Evolutionary conservation across 2,113 vertebrate species (phyloP), one percentile per base, ranked within the genome.

Genomic region (Choloepus hoffmanni): DNA sequence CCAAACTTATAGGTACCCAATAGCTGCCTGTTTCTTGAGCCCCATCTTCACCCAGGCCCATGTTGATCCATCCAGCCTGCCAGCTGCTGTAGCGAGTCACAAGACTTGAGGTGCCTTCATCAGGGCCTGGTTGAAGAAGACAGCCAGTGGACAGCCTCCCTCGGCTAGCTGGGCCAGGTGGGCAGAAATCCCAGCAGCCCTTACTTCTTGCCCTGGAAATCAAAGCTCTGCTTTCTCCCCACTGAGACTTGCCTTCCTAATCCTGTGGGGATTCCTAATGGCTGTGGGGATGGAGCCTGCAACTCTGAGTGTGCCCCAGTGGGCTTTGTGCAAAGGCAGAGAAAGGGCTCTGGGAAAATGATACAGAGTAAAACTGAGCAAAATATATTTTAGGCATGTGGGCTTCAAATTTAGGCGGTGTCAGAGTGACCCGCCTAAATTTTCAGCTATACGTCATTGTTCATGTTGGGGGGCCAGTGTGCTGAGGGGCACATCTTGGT

Each of bases 31-130:
- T 93, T 89, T 97, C 79, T 28, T 90, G 93, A 96, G 95, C 84
- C 93, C 77, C 70, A 15, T 96, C 93, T 89, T 95, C 89, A 92
- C 53, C 68, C 53, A 89, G 94, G 86, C 87, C 95, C 45, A 0
- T 14, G 65, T 85, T 50, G 70, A 74, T 89, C 84, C 92, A 77
- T 70, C 86, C 92, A 96, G 95, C 92, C 94, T 55, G 74, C 95
- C 90, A 87, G 91, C 91, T 77, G 79, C 95, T 96, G 72, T 58
- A 6, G 74, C 83, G 73, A 88, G 72, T 85, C 95, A 45, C 65
- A 93, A 81, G 95, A 85, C 95, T 93, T n/a, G 19, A 96, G 97
- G 90, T 97, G 97, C 96, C 95, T 97, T 98, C 97, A 92, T 95
- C 88, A 92, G 93, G 94, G 92, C 85, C 91, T 95, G 95, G 87